Evolutionary conservation across 2,888 invertebrate genomes (phyloP).

Genomic region (Petrolisthes cinctipes): DNA sequence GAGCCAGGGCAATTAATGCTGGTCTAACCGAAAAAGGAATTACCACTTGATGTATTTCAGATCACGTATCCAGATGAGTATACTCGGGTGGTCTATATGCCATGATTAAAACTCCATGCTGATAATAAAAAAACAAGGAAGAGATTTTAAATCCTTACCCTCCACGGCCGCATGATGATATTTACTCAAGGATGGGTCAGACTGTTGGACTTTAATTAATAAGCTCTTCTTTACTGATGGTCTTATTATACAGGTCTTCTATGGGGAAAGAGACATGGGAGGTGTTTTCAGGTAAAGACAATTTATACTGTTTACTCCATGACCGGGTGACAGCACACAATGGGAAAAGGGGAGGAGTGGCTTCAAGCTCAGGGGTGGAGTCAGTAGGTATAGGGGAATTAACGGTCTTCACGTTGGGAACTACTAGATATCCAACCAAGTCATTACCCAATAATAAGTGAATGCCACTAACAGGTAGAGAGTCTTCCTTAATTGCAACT

Average conservation of each 20-base stretch:
- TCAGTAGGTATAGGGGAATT: neutral
- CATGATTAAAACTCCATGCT: slow-evolving; percentile 8
- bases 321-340: slow-evolving; percentile 18
- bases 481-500: slow-evolving; percentile 3
- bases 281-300: neutral
- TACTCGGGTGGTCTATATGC: slow-evolving; percentile 17
- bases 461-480: neutral
- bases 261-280: neutral
- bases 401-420: neutral
- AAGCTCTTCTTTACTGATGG: neutral
- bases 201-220: slow-evolving; percentile 7
- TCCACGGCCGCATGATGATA: neutral
- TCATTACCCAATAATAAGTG: neutral
- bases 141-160: neutral
- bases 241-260: neutral
- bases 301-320: neutral
- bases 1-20: neutral
- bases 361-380: neutral
- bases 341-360: slow-evolving; percentile 6
- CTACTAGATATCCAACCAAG: neutral
- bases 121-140: slow-evolving; percentile 16
- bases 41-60: slow-evolving; percentile 21
- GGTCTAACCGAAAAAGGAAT: neutral
- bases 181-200: slow-evolving; percentile 5
- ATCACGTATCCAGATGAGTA: neutral